Evolutionary conservation across 2,797 vertebrate genomes (phyloP).

Genomic region (Benthosema pterotum): DNA sequence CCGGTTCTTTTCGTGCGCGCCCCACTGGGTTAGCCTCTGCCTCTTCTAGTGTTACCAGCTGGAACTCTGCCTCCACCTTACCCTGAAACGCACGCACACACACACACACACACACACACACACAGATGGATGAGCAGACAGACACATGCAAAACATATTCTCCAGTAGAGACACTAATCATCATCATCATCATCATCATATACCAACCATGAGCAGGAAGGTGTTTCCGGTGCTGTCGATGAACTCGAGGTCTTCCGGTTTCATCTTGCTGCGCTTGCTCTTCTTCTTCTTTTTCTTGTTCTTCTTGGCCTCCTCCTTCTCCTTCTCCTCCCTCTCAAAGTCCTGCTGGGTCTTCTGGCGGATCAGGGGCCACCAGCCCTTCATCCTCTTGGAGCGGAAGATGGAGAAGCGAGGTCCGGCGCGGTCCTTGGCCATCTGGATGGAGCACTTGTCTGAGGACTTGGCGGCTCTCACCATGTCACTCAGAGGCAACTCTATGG

Average conservation of each 20-base stretch:
- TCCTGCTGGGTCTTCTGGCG: conserved; percentile 87
- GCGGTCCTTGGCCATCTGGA: conserved; percentile 85
- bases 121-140: too few relatives aligned
- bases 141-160: too few relatives aligned
- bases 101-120: conserved; percentile 16
- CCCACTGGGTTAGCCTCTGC: conserved; percentile 90
- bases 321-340: conserved; percentile 82
- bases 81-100: conserved; percentile 75
- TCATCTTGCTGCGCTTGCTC: conserved; percentile 77
- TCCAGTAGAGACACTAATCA: not conserved
- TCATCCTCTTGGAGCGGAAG: conserved; percentile 88
- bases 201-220: conserved; percentile 85
- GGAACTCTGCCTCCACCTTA: conserved; percentile 93
- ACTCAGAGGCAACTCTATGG: conserved; percentile 86
- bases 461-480: conserved; percentile 90
- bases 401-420: conserved; percentile 88
- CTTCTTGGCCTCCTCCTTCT: conserved; percentile 80
- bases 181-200: not conserved
- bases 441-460: conserved; percentile 80
- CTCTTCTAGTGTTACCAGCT: conserved; percentile 87
- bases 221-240: conserved; percentile 82
- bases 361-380: conserved; percentile 92
- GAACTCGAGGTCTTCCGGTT: conserved; percentile 85
- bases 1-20: conserved; percentile 88
- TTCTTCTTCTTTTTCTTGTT: conserved; percentile 78